These are phyloP conservation scores for Artibeus lituratus DNA, from an alignment of 2,797 vertebrate genomes.

Conservation along the genomic window DNA sequence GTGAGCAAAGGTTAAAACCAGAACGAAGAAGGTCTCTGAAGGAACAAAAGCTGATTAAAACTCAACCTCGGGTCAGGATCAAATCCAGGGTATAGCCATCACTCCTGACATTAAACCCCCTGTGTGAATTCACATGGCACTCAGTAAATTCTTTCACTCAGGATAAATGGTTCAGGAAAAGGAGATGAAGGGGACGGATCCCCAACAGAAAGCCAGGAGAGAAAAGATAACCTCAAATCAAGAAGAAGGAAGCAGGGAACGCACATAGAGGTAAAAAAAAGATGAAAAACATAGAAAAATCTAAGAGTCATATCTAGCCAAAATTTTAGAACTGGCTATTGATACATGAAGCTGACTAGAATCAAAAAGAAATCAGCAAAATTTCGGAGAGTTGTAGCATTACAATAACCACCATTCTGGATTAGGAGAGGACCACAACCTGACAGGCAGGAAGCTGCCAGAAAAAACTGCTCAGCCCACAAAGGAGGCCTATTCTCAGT, in stretches of 20 bases:
- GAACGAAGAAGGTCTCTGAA: not conserved
- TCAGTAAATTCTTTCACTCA: not conserved
- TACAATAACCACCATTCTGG: not conserved
- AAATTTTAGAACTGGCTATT: not conserved
- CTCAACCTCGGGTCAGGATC: not conserved
- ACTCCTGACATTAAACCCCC: not conserved
- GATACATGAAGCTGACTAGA: not conserved
- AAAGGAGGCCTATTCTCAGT: not conserved
- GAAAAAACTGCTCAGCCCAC: not conserved
- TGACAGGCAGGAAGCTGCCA: not conserved
- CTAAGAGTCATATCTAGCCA: not conserved
- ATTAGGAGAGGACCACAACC: not conserved
- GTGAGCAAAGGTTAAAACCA: slow-evolving; percentile 12
- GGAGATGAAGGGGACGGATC: not conserved
- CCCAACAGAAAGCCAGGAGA: not conserved
- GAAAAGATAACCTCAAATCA: not conserved
- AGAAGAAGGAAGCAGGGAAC: not conserved
- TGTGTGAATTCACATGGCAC: not conserved
- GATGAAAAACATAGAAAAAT: not conserved
- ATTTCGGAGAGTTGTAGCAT: not conserved
- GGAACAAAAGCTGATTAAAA: not conserved
- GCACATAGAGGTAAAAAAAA: not conserved
- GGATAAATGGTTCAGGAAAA: not conserved
- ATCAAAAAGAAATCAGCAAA: not conserved
- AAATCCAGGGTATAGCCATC: not conserved